These are phyloP conservation scores for Lasioglossum pauxillum DNA, from an alignment of 2,888 invertebrate genomes.

Conservation along the genomic window DNA sequence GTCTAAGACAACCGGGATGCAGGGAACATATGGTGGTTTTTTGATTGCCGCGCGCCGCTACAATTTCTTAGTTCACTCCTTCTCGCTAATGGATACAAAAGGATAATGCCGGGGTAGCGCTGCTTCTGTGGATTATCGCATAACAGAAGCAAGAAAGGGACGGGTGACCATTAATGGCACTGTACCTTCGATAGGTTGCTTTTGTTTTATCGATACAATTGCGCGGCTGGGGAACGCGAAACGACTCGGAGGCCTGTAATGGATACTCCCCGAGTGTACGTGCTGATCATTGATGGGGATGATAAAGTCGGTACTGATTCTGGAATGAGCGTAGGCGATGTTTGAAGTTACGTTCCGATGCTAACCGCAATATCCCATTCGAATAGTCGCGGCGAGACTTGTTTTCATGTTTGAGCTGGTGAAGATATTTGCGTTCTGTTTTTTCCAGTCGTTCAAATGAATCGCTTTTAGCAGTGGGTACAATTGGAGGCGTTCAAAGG, in stretches of 20 bases:
- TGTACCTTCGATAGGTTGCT: constrained; percentile 65
- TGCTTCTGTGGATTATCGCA: constrained; percentile 69
- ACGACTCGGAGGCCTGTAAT: constrained; percentile 62
- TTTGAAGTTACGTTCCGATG: constrained; percentile 22
- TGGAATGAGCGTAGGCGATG: constrained; percentile 46
- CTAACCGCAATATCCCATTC: constrained; percentile 1
- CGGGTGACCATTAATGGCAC: constrained; percentile 70
- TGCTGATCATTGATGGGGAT: constrained; percentile 65
- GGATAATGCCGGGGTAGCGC: constrained; percentile 63
- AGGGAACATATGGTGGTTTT: constrained; percentile 57
- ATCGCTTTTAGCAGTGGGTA: neutral
- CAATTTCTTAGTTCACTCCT: constrained; percentile 68
- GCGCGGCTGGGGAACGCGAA: constrained; percentile 58
- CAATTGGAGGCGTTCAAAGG: neutral
- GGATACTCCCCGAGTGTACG: constrained; percentile 62
- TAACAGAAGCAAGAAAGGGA: constrained; percentile 71
- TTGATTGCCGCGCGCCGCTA: constrained; percentile 62
- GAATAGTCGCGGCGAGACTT: neutral
- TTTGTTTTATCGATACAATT: constrained; percentile 76
- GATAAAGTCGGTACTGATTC: constrained; percentile 70
- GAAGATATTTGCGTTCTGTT: neutral
- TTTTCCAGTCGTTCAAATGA: neutral
- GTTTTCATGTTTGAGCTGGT: neutral
- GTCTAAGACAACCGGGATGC: constrained; percentile 14
- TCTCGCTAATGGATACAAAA: constrained; percentile 70